Evolutionary conservation across 2,888 invertebrate genomes (phyloP), one percentile per base, ranked within the genome.

Genomic region (Pharmacophagus antenor): DNA sequence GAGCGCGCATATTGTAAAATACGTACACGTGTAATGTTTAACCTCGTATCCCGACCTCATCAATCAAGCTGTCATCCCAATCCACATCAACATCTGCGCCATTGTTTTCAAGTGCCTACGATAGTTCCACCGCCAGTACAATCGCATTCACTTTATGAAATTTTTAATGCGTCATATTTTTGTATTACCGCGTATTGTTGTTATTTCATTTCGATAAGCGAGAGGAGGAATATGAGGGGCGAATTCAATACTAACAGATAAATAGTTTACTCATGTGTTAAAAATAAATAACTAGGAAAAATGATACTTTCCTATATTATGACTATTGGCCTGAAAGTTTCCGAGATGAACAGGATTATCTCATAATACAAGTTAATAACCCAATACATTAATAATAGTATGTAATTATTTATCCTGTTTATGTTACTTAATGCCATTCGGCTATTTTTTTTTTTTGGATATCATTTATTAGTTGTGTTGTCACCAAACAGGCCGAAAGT

Each of bases 51-150:
- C 49, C 51, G 25, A 23, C 15, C 51, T 56, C 60, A 47, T 61
- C 60, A 52, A 61, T 61, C 60, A 61, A 48, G 20, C 56, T 47
- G 56, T 41, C 60, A 51, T 23, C 56, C 12, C 25, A 25, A 56
- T 51, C 47, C 60, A 37, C 46, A 52, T 56, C 51, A 51, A 56
- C 60, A 61, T 56, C 46, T 61, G 60, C 22, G 51, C 60, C 27
- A 56, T 61, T 61, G 60, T 61, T 56, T 60, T 47, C 56, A 61
- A 56, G 55, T 61, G 51, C 25, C 56, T 37, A 37, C 44, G 31
- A 59, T 44, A 50, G 51, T 51, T 37, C n/a, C 41, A 47, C 31
- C 52, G 49, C 15, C 42, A 27, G 21, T 53, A 49, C 59, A 31
- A 49, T 55, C 49, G 49, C 55, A 27, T 31, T 59, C 27, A 23